Base-by-base conservation (phyloP, 2,113 vertebrate genomes). In the Psettodes erumei region DNA sequence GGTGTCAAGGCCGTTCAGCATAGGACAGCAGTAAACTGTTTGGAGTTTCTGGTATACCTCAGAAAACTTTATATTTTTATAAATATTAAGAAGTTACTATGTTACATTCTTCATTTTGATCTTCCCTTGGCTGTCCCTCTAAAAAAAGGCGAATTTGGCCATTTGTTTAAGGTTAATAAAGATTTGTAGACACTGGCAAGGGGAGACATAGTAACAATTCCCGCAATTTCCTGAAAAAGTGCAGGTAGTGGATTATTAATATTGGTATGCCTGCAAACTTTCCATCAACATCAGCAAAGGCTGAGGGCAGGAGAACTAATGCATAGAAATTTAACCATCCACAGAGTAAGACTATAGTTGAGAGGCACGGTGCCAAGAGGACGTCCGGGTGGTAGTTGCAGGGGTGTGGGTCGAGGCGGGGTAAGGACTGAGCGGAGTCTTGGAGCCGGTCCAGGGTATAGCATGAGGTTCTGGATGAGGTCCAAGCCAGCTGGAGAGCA, bases 401-500 rank as follows among this genome's bases (percentile, higher is more conserved):
- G 28, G 67, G 86, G 72, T 74, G 63, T 73, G 60, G 40, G 61
- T 86, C 70, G 86, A 67, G 70, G 60, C 70, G 72, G 76, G 65
- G 66, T 80, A 71, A 85, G 59, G 59, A 82, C 38, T 53, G 56
- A 75, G 77, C 50, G 64, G 77, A 79, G 35, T 27, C 71, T 81
- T 93, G 92, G 91, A 88, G 23, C 32, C 5, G 4, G 25, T 93
- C 89, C 93, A 93, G 83, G 40, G 82, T 86, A 91, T 91, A 92
- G 85, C 80, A 91, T 87, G 82, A 91, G 77, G 68, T 69, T 84
- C 84, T 94, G 93, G 94, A 91, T 23, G 42, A 32, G 25, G 18
- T 92, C 93, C 94, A 94, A 88, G 83, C 78, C 86, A 91, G 89
- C 89, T 92, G 86, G 77, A 69, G 76, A 91, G 87, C 54, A 89